These are phyloP conservation scores for Nesogale talazaci DNA, from an alignment of 2,113 vertebrate genomes.

Conservation along the genomic window DNA sequence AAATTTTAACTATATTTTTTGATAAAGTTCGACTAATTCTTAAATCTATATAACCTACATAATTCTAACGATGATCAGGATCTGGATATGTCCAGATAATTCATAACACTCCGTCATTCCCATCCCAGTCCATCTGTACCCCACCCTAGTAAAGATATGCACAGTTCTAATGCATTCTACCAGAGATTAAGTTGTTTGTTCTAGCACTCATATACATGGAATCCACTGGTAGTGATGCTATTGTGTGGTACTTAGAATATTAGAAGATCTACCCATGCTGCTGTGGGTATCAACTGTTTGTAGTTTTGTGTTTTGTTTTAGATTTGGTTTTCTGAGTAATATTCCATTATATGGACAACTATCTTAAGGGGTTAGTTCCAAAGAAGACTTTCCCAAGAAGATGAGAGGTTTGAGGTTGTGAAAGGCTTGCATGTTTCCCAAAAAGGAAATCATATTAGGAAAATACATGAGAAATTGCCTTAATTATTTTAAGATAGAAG, in stretches of 20 bases:
- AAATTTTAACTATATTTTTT: background rate
- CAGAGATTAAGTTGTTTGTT: background rate
- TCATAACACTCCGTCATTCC: background rate
- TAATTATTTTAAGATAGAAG: background rate
- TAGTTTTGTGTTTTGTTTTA: conserved; percentile 6
- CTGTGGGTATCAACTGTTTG: background rate
- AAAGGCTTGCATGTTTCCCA: background rate
- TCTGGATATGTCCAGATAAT: background rate
- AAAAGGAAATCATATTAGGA: background rate
- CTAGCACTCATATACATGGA: background rate
- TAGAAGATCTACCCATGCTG: background rate
- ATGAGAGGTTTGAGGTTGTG: background rate
- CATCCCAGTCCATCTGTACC: background rate
- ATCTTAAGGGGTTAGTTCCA: background rate
- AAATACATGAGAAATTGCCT: background rate
- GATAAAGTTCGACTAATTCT: background rate
- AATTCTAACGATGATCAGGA: background rate
- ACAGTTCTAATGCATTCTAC: background rate
- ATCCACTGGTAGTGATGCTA: too few species aligned
- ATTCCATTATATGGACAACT: background rate
- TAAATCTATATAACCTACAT: background rate
- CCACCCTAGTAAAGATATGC: background rate
- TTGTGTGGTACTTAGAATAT: background rate
- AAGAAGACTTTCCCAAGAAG: background rate
- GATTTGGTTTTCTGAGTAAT: background rate